A percentile compares a stretch with the other conserved stretches of the same genome.
phyloP scores from a whole-genome alignment of 2,797 vertebrate species.

The Ciconia nigra region DNA sequence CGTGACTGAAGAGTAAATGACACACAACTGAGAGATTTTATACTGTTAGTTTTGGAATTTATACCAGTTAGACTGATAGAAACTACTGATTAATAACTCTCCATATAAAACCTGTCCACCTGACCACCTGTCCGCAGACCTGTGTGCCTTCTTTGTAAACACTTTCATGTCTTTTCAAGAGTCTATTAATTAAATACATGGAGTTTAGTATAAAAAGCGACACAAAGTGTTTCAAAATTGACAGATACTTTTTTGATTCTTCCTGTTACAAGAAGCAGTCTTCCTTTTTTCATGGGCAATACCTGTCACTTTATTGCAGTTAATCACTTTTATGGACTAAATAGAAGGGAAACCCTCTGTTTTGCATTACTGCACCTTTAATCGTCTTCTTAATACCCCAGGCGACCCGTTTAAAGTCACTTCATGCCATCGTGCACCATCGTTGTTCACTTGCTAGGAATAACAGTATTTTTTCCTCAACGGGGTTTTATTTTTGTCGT shows the following conservation, averaged over 20 bases:
- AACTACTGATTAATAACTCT: slow-evolving; percentile 79
- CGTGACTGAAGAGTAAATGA: slow-evolving; percentile 74
- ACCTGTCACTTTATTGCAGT: slow-evolving; percentile 72
- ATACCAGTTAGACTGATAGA: slow-evolving; percentile 77
- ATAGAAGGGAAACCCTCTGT: slow-evolving; percentile 17
- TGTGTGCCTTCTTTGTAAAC: slow-evolving; percentile 95
- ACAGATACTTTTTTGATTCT: slow-evolving; percentile 69
- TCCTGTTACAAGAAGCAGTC: slow-evolving; percentile 84
- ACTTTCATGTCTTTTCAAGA: slow-evolving; percentile 82
- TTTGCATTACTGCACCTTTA: slow-evolving; percentile 10
- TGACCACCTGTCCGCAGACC: slow-evolving; percentile 85
- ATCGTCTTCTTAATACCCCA: background rate
- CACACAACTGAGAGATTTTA: slow-evolving; percentile 88
- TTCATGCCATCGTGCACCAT: background rate
- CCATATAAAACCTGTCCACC: slow-evolving; percentile 88
- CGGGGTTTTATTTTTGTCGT: background rate
- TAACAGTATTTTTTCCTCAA: background rate
- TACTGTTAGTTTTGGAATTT: slow-evolving; percentile 74
- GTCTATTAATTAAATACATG: slow-evolving; percentile 79
- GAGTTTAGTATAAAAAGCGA: slow-evolving; percentile 74
- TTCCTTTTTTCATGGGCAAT: slow-evolving; percentile 92
- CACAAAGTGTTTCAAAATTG: slow-evolving; percentile 68
- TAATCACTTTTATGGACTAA: slow-evolving; percentile 48
- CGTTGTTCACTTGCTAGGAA: slow-evolving; percentile 22
- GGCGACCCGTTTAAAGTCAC: background rate